Evolutionary conservation across 2,888 invertebrate species (phyloP), one percentile per base, ranked within the genome.

Genomic region (Drosophila longiperda): DNA sequence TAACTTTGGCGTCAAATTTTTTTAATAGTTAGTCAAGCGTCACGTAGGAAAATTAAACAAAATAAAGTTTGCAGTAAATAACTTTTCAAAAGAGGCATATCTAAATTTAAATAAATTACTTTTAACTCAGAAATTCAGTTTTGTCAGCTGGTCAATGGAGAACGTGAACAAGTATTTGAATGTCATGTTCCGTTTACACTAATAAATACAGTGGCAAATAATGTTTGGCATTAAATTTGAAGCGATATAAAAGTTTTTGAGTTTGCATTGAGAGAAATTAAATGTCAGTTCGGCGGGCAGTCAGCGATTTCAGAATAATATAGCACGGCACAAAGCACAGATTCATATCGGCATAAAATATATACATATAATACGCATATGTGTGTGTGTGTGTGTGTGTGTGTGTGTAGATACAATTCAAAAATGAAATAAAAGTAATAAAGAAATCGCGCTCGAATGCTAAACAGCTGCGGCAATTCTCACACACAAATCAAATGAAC

Each of bases 401-500:
- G 26, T 26, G n/a, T 54, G 34, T 49, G 9, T 53, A n/a, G 32
- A 34, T 42, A 32, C 29, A 33, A 54, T 29, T 62, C n/a, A 57
- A 42, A 33, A 57, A 40, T 50, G 23, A 69, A 63, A 70, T 55
- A 66, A 68, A 67, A 72, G 62, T 65, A 67, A 52, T 45, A 73
- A 69, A 66, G 73, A 83, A 83, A 72, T 75, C 73, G 76, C 77
- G 76, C 60, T 78, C 58, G 73, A 84, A 77, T 77, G 89, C 80
- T 88, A 81, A 83, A 82, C 87, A 89, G 86, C 87, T 87, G 87
- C 88, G 53, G 40, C 63, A 45, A 66, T 90, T 89, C 87, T 80
- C 87, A 87, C 86, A 88, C 84, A 85, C 87, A 85, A 85, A 85
- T 88, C 89, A 88, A 85, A 78, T 78, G 85, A 82, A 86, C 86